These are phyloP conservation scores for Ernsta delagoae DNA, from an alignment of 2,888 invertebrate species.

Conservation along the genomic window DNA sequence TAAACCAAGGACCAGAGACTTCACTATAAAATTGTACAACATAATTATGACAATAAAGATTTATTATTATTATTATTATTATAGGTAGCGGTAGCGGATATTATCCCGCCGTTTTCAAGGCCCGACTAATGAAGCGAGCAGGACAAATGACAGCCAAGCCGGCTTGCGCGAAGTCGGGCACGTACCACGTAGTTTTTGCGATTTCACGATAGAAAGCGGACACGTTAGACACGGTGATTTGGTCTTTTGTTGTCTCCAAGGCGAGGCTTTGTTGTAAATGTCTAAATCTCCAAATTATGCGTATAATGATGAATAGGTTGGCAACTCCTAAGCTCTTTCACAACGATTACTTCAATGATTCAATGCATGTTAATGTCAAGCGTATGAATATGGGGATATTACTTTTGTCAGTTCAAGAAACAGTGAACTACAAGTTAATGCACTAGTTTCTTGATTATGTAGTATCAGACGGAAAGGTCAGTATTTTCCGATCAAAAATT, in stretches of 20 bases:
- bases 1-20: too few species aligned
- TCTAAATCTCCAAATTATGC: constrained; percentile 12
- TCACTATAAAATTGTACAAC: too few species aligned
- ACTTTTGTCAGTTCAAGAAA: too few species aligned
- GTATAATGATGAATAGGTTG: not conserved
- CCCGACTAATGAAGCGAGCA: constrained; percentile 20
- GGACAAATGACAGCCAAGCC: constrained; percentile 36
- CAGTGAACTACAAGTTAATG: too few species aligned
- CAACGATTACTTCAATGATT: not conserved
- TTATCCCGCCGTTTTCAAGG: not conserved
- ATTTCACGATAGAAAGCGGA: constrained; percentile 39
- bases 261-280: constrained; percentile 14
- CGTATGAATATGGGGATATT: too few species aligned
- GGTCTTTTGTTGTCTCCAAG: constrained; percentile 1
- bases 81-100: too few species aligned
- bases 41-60: too few species aligned
- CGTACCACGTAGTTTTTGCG: constrained; percentile 39
- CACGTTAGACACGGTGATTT: constrained; percentile 5
- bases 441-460: too few species aligned
- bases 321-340: constrained; percentile 3
- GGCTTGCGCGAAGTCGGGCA: constrained; percentile 39
- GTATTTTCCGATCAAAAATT: too few species aligned
- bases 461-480: too few species aligned
- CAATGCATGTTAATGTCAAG: not conserved
- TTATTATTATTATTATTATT: too few species aligned